Evolutionary conservation across 2,113 vertebrate genomes (phyloP).

Genomic region (Bagarius yarrelli): DNA sequence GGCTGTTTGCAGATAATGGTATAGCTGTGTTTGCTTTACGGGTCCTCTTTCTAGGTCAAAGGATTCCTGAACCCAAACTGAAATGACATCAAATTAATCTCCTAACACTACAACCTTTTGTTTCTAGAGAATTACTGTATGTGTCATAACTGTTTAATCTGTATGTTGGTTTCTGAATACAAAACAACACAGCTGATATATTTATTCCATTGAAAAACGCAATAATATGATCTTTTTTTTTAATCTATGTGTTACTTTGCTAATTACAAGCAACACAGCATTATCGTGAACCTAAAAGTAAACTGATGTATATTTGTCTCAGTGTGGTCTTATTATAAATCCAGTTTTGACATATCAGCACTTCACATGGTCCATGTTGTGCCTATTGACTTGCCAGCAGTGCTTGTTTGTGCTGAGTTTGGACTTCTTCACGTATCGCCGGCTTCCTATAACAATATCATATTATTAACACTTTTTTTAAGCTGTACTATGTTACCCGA

Average conservation of each 20-base stretch:
- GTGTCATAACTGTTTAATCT: conserved; percentile 12
- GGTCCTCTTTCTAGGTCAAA: conserved; percentile 36
- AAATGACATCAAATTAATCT: conserved; percentile 47
- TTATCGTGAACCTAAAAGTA: no score
- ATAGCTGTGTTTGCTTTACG: conserved; percentile 29
- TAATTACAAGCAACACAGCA: no score
- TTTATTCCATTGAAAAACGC: conserved; percentile 23
- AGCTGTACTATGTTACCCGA: background rate
- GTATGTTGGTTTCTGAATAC: background rate
- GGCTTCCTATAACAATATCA: conserved; percentile 29
- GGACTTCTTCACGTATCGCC: conserved; percentile 50
- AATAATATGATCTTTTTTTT: background rate
- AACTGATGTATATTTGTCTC: no score
- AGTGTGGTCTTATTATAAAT: background rate
- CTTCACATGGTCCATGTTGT: conserved; percentile 49
- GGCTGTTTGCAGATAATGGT: conserved; percentile 46
- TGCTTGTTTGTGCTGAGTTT: conserved; percentile 44
- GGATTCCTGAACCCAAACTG: conserved; percentile 31
- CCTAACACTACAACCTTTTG: conserved; percentile 43
- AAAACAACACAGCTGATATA: conserved; percentile 13
- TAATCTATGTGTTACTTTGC: no score
- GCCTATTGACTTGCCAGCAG: conserved; percentile 37
- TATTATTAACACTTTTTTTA: background rate
- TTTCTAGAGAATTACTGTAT: conserved; percentile 38
- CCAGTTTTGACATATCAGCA: conserved; percentile 23